Evolutionary conservation across 2,113 vertebrate species (phyloP), one percentile per base, ranked within the genome.

Genomic region (Passerina amoena): DNA sequence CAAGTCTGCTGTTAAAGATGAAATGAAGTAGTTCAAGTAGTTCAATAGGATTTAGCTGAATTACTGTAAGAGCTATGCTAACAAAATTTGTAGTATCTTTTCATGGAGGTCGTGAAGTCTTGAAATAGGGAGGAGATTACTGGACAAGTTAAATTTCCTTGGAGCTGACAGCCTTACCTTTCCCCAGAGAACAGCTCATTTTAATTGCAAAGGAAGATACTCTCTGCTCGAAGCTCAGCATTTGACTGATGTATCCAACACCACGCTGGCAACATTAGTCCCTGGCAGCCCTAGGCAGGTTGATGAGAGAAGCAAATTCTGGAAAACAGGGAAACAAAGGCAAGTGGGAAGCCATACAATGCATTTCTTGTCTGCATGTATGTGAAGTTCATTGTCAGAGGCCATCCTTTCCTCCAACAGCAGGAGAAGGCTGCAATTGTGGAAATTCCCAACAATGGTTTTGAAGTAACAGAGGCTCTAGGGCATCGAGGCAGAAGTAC

Each of bases 271-370:
- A 86, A 30, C 48, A 56, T 64, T 75, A 71, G 82, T 40, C 93
- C 79, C 79, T 93, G 88, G 82, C 72, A 95, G 90, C 88, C 82
- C 77, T 86, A 57, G 38, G 90, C 88, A 92, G 80, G 86, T 92
- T 88, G 77, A 88, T 51, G 80, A 93, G 93, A 71, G 83, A 90
- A 92, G 64, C 82, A 94, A 93, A 88, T 93, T 86, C 92, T 96
- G 77, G 82, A 94, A 88, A 95, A 93, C 95, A 93, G 77, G 88
- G 86, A 94, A 95, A 97, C 96, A 97, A 96, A 97, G 86, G 82
- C 96, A 61, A 90, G 25, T 57, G 57, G 80, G 40, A 79, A 86
- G 57, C n/a, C 51, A 50, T 82, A 96, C 88, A 96, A 94, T 78
- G 86, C 48, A 12, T 30, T 84, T 92, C 69, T 95, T 97, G 96